Evolutionary conservation across 2,113 vertebrate species (phyloP).

Genomic region (Charina bottae): DNA sequence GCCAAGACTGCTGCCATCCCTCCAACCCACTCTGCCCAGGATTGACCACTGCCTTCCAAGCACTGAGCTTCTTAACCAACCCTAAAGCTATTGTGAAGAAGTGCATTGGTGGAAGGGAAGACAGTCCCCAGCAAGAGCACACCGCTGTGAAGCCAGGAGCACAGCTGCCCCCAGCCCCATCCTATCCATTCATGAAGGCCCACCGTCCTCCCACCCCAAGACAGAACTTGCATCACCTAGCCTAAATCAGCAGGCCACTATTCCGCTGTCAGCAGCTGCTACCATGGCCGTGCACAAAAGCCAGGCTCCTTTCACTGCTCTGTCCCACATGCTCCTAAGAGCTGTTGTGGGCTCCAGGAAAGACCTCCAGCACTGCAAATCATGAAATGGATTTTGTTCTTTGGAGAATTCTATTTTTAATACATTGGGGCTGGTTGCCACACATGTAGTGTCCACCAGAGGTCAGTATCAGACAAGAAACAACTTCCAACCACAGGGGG

Average conservation of each 20-base stretch:
- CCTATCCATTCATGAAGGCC: neutral
- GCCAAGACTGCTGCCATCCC: neutral
- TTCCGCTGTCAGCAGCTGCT: neutral
- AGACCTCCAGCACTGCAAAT: neutral
- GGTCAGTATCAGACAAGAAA: constrained; percentile 51
- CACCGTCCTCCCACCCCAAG: neutral
- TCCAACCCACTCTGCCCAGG: neutral
- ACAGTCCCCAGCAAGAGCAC: neutral
- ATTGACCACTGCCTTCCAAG: neutral
- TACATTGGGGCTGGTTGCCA: neutral
- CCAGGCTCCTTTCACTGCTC: neutral
- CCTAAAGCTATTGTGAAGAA: neutral
- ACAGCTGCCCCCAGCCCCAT: neutral
- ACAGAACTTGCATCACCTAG: neutral
- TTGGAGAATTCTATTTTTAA: neutral
- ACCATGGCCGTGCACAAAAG: neutral
- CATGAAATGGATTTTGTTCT: neutral
- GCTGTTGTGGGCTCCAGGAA: neutral
- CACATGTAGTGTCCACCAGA: constrained; percentile 47
- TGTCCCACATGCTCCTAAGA: neutral
- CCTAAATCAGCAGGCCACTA: neutral
- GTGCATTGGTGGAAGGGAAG: neutral
- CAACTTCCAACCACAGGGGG: neutral
- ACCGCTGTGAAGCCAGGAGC: neutral
- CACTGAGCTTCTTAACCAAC: neutral